Evolutionary conservation across 1,140 invertebrate species (phyloP), one percentile per base, ranked within the genome.

Genomic region (Rhagoletis pomonella): DNA sequence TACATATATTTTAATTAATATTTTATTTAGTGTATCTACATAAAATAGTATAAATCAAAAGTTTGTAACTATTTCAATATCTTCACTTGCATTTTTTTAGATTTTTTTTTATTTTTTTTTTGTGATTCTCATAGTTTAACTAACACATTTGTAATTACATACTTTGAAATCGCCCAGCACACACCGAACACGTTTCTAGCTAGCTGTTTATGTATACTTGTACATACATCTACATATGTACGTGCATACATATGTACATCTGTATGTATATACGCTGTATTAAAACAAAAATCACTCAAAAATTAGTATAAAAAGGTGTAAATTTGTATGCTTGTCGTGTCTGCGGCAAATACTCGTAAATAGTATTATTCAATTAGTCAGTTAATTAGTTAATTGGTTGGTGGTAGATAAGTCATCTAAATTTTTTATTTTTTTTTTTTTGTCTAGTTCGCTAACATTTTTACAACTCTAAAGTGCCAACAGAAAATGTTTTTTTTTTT

Each of bases 251-350:
- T 73, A 81, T 81, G 17, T 55, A 81, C 12, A 42, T 81, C 55
- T 17, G 12, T 73, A 73, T n/a, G 47, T 81, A 58, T 81, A 47
- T 81, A 47, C 55, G n/a, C 19, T 81, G 47, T 55, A 55, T 81
- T 19, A 81, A 81, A 81, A 81, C 73, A 47, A 81, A 81, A 81
- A 81, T n/a, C 47, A 81, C 19, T 81, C 73, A 81, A 81, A 81
- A 81, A 81, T 81, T 50, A 81, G 73, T 81, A 81, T 81, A 81
- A 81, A 81, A 81, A 81, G 73, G 73, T 81, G 73, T 81, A 81
- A 81, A 81, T 81, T 81, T 81, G 73, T 81, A 81, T 81, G 73
- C 47, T 81, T 81, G 47, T 47, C 47, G 47, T 81, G 47, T 58
- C 47, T 29, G 44, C 73, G 73, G 73, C 47, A 81, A 58, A 55